Evolutionary conservation across 2,888 invertebrate species (phyloP).

Genomic region (Pemphredon lugubris): DNA sequence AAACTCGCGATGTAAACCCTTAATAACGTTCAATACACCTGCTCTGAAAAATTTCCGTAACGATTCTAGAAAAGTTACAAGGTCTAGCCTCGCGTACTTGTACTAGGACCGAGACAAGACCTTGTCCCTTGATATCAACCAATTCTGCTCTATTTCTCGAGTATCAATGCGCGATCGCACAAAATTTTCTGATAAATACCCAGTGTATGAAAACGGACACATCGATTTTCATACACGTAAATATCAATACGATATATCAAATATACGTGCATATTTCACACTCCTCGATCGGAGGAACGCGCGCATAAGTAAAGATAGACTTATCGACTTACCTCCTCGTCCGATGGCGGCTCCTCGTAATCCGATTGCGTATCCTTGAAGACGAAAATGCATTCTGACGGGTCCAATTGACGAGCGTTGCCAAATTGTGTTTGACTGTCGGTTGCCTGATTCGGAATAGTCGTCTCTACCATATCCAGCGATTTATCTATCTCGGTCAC

Average conservation of each 20-base stretch:
- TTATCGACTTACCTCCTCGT: conserved; percentile 72
- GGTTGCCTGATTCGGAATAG: conserved; percentile 33
- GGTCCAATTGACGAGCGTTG: conserved; percentile 74
- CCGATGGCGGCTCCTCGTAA: conserved; percentile 77
- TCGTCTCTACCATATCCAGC: conserved; percentile 72
- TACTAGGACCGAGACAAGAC: too few species aligned
- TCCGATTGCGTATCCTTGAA: conserved; percentile 77
- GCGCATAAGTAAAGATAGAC: not conserved
- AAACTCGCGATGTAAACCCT: not conserved
- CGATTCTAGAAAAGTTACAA: too few species aligned
- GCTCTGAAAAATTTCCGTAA: too few species aligned
- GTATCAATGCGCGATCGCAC: too few species aligned
- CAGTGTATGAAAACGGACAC: too few species aligned
- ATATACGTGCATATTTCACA: too few species aligned
- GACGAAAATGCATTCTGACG: conserved; percentile 78
- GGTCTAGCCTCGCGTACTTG: too few species aligned
- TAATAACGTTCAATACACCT: too few species aligned
- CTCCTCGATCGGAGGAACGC: not conserved
- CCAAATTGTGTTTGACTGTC: conserved; percentile 79
- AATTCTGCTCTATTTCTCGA: too few species aligned
- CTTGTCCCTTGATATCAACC: too few species aligned
- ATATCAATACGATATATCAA: not conserved
- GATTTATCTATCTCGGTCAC: not conserved
- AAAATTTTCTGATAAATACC: too few species aligned
- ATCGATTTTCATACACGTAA: too few species aligned